A percentile compares a stretch with the other conserved stretches of the same genome.
Evolutionary conservation across 1,140 invertebrate genomes (phyloP).

Genomic region (Wasmannia auropunctata): DNA sequence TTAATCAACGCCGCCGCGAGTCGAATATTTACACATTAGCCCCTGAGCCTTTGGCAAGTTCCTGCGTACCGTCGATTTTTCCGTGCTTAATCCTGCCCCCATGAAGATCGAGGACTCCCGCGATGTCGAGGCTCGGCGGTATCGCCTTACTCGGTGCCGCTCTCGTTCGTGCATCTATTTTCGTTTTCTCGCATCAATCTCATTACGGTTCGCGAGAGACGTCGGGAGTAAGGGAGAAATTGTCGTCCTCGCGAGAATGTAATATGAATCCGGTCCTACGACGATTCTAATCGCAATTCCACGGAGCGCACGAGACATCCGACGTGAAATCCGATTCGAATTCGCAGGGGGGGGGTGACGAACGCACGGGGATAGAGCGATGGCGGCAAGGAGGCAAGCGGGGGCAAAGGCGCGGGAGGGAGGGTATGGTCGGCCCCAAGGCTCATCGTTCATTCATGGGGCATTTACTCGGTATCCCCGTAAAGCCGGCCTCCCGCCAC

Average conservation of each 20-base stretch:
- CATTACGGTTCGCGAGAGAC: slow-evolving; percentile 39
- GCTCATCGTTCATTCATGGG: slow-evolving; percentile 85
- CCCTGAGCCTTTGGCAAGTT: not conserved
- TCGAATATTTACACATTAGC: slow-evolving; percentile 31
- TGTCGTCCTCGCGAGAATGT: slow-evolving; percentile 69
- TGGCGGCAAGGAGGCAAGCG: not conserved
- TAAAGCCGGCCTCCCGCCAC: slow-evolving; percentile 76
- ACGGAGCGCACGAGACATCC: slow-evolving; percentile 66
- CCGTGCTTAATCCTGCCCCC: not conserved
- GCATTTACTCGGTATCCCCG: slow-evolving; percentile 84
- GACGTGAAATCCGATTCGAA: slow-evolving; percentile 80
- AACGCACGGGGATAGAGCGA: not conserved
- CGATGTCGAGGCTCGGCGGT: not conserved
- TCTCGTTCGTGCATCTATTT: slow-evolving; percentile 57
- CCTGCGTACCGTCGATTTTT: not conserved
- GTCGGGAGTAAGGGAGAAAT: not conserved
- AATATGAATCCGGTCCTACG: slow-evolving; percentile 78
- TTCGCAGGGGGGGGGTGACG: slow-evolving; percentile 65
- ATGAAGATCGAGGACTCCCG: slow-evolving; percentile 45
- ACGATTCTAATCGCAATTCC: slow-evolving; percentile 77
- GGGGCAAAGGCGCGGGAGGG: not conserved
- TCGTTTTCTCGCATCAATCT: slow-evolving; percentile 61
- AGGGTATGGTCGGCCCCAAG: slow-evolving; percentile 72
- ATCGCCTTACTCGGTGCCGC: not conserved
- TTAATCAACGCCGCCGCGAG: slow-evolving; percentile 1